A percentile compares a stretch with the other conserved stretches of the same genome.
phyloP scores from a whole-genome alignment of 1,140 invertebrate species.

The Hetaerina americana region DNA sequence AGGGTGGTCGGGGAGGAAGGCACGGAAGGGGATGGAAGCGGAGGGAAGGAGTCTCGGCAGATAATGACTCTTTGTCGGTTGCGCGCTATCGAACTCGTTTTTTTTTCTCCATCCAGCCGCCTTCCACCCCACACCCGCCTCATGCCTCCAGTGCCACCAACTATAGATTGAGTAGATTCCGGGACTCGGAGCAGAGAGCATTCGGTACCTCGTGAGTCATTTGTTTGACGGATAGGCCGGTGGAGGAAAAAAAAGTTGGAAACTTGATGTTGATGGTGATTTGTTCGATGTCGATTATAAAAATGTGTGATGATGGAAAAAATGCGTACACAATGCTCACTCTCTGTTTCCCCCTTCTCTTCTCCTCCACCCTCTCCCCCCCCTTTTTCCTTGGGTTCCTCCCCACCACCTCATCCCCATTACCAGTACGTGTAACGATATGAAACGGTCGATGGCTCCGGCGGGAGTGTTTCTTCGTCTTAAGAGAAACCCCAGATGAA shows the following conservation, averaged over 20 bases:
- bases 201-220: not conserved
- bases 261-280: not conserved
- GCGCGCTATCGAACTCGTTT: not conserved
- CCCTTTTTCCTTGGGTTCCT: no score
- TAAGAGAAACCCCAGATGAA: not conserved
- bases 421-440: not conserved
- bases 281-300: not conserved
- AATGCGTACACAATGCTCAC: not conserved
- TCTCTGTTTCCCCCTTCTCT: no score
- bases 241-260: not conserved
- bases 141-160: not conserved
- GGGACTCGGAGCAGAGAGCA: not conserved
- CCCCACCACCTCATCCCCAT: no score
- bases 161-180: not conserved
- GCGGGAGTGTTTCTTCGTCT: no score
- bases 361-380: no score
- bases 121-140: no score
- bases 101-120: not conserved
- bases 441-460: not conserved
- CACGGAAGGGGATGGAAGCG: no score
- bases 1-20: not conserved
- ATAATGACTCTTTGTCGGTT: not conserved
- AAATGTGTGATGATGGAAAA: not conserved
- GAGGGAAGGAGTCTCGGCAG: not conserved
- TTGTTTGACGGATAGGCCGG: no score